These are phyloP conservation scores for Lordiphosa stackelbergi DNA, from an alignment of 1,140 invertebrate species.

Conservation along the genomic window DNA sequence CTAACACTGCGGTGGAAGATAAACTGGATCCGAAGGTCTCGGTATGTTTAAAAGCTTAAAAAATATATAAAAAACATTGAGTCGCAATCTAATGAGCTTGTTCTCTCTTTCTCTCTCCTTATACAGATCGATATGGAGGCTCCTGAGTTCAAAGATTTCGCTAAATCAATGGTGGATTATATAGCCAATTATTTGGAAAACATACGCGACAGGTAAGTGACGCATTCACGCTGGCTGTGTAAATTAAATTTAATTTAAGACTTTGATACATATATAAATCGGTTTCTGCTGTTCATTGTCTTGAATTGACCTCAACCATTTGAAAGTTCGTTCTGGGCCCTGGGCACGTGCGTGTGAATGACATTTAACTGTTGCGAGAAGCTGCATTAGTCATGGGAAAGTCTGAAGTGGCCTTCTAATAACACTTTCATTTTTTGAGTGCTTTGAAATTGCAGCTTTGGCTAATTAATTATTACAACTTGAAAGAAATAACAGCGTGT, in stretches of 20 bases:
- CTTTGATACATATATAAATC: slow-evolving; percentile 34
- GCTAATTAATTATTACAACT: slow-evolving; percentile 32
- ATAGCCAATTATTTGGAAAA: slow-evolving; percentile 91
- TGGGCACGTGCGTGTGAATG: slow-evolving; percentile 35
- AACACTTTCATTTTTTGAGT: slow-evolving; percentile 31
- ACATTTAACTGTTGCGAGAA: slow-evolving; percentile 37
- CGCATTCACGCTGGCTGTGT: neutral
- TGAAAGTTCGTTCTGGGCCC: slow-evolving; percentile 61
- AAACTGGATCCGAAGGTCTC: slow-evolving; percentile 68
- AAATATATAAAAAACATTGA: neutral
- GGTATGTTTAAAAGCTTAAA: slow-evolving; percentile 43
- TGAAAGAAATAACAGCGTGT: slow-evolving; percentile 23
- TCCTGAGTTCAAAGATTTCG: slow-evolving; percentile 87
- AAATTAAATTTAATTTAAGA: slow-evolving; percentile 44
- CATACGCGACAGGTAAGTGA: slow-evolving; percentile 86
- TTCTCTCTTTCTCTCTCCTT: neutral
- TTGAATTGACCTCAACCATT: slow-evolving; percentile 50
- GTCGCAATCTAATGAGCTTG: neutral
- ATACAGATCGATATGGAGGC: slow-evolving; percentile 83
- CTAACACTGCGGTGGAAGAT: slow-evolving; percentile 42
- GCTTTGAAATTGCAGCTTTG: slow-evolving; percentile 5
- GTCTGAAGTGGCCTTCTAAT: slow-evolving; percentile 45
- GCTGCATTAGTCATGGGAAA: slow-evolving; percentile 43
- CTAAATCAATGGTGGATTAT: slow-evolving; percentile 88
- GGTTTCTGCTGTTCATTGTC: slow-evolving; percentile 26